Conservation (phyloP, 2,113 vertebrate genomes). For the Toxostoma redivivum region DNA sequence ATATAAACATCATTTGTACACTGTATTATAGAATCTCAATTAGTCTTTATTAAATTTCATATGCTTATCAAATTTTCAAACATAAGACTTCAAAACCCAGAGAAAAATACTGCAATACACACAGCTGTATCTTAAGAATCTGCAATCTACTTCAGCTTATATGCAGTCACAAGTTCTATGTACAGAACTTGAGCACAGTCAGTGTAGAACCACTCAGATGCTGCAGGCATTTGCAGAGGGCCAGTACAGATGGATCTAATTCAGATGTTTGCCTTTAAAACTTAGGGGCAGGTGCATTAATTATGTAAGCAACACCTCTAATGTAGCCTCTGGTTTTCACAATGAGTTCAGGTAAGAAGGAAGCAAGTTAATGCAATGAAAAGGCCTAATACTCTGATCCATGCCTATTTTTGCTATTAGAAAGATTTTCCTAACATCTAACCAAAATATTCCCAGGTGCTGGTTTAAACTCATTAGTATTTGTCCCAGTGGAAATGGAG, state of each 20-base stretch:
- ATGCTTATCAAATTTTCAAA: conserved; percentile 62
- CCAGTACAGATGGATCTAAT: background rate
- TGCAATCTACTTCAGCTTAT: background rate
- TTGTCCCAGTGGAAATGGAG: background rate
- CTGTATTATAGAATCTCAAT: conserved; percentile 63
- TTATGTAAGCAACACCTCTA: background rate
- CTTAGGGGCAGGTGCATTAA: background rate
- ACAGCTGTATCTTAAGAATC: background rate
- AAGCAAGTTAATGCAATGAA: background rate
- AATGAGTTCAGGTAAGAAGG: background rate
- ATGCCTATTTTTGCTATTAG: background rate
- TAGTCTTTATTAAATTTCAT: conserved; percentile 67
- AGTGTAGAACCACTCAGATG: background rate
- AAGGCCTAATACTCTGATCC: background rate
- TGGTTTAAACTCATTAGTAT: background rate
- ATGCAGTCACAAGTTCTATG: background rate
- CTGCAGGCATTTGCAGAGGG: background rate
- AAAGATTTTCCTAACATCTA: background rate
- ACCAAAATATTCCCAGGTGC: background rate
- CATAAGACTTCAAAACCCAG: background rate
- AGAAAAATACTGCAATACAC: background rate
- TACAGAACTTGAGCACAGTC: background rate
- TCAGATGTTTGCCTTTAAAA: background rate
- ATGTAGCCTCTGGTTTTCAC: background rate
- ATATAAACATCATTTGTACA: conserved; percentile 27